Percentiles rank a stretch among this genome's conserved stretches.
These are phyloP conservation scores for Lordiphosa andalusiaca DNA, from an alignment of 2,888 invertebrate species.

Conservation along the genomic window DNA sequence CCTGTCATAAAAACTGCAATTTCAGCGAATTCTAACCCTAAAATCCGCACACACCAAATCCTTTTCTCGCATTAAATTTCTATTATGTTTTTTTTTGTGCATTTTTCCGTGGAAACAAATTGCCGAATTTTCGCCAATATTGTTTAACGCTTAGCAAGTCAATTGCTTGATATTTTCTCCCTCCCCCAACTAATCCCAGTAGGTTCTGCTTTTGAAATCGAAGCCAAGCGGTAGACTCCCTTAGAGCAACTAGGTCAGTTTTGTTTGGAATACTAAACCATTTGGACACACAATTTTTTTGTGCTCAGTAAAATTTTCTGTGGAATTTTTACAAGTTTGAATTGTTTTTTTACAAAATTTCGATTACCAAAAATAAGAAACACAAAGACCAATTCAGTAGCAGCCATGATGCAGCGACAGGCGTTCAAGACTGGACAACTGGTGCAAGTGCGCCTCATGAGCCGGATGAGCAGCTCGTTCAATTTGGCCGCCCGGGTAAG, in stretches of 20 bases:
- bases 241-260: not conserved
- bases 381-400: too few species aligned
- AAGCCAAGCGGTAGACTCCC: not conserved
- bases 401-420: not conserved
- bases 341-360: too few species aligned
- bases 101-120: constrained; percentile 15
- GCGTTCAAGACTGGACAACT: not conserved
- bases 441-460: too few species aligned
- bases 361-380: too few species aligned
- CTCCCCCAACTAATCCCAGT: constrained; percentile 3
- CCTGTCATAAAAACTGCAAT: constrained; percentile 57
- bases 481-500: too few species aligned
- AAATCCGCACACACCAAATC: constrained; percentile 40
- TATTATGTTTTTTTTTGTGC: constrained; percentile 32
- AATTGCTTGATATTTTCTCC: constrained; percentile 52
- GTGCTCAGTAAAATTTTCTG: not conserved
- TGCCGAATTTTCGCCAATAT: constrained; percentile 37
- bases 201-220: not conserved
- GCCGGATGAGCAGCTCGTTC: too few species aligned
- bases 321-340: too few species aligned
- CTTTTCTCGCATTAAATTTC: constrained; percentile 59
- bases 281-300: not conserved
- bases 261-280: not conserved
- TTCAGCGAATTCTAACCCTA: constrained; percentile 57
- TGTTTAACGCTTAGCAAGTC: constrained; percentile 61